These are phyloP conservation scores for Grallaria varia DNA, from an alignment of 2,113 vertebrate species.

Conservation along the genomic window DNA sequence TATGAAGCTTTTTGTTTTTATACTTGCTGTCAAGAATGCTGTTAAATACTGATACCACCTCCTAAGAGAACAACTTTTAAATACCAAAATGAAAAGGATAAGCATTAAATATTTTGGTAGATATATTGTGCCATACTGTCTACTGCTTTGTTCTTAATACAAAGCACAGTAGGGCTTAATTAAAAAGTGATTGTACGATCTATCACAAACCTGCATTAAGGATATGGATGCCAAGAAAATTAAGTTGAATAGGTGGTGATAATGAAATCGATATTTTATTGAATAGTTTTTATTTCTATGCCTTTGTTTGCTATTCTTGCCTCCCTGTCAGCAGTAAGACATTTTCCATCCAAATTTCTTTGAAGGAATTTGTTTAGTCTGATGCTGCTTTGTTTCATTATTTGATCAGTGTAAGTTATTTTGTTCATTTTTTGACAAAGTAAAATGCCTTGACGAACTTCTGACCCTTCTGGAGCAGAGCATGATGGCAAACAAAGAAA, in stretches of 20 bases:
- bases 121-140: conserved; percentile 70
- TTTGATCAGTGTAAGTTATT: conserved; percentile 12
- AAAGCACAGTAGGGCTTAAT: conserved; percentile 76
- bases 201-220: conserved; percentile 64
- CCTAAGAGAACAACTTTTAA: conserved; percentile 62
- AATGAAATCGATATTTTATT: conserved; percentile 69
- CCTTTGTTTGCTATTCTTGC: conserved; percentile 61
- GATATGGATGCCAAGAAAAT: conserved; percentile 61
- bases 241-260: conserved; percentile 62
- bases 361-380: not conserved
- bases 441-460: conserved; percentile 50
- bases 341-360: conserved; percentile 35
- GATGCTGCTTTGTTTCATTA: conserved; percentile 2
- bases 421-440: conserved; percentile 16
- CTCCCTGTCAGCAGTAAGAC: conserved; percentile 32
- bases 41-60: conserved; percentile 64
- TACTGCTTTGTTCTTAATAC: conserved; percentile 71
- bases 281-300: conserved; percentile 65
- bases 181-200: conserved; percentile 71
- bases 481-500: conserved; percentile 38
- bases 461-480: conserved; percentile 2
- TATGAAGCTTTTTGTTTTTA: conserved; percentile 47
- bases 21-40: conserved; percentile 48
- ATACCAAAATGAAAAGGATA: conserved; percentile 63
- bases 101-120: conserved; percentile 67